Percentiles rank a stretch among this genome's conserved stretches.
Conservation (phyloP, 92 coral and sea anemone species). For the Heliopora coerulea region DNA sequence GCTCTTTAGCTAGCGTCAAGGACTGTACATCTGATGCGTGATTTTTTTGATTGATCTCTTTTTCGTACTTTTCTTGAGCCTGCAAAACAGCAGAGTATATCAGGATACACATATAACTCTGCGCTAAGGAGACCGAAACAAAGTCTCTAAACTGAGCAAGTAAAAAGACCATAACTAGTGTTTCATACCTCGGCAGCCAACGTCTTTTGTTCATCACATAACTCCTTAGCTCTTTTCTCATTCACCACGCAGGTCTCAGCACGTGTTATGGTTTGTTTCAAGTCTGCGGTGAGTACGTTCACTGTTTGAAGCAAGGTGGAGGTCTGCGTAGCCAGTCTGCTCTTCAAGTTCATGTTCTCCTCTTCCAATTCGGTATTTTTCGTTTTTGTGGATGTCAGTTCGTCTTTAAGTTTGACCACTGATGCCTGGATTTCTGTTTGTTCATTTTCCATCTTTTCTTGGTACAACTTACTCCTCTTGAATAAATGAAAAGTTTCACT, state of each 20-base stretch:
- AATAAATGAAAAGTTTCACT: not conserved
- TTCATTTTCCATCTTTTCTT: conserved; percentile 52
- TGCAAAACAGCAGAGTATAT: conserved; percentile 6
- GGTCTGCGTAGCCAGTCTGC: conserved; percentile 62
- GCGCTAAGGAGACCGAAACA: no score
- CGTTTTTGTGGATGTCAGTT: conserved; percentile 50
- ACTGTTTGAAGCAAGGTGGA: conserved; percentile 66
- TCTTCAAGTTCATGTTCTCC: conserved; percentile 55
- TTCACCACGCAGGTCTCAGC: conserved; percentile 71
- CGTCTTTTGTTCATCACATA: conserved; percentile 75
- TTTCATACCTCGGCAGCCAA: conserved; percentile 71
- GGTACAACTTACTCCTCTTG: conserved; percentile 73
- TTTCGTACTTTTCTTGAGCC: conserved; percentile 91
- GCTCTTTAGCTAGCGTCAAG: conserved; percentile 69
- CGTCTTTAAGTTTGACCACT: conserved; percentile 44
- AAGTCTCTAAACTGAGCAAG: no score
- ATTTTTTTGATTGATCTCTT: conserved; percentile 75
- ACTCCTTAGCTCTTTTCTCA: conserved; percentile 78
- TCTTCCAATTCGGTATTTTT: conserved; percentile 41
- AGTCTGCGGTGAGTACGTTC: conserved; percentile 65
- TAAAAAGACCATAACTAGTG: no score
- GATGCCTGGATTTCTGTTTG: conserved; percentile 56
- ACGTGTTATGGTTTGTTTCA: conserved; percentile 68
- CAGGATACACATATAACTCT: no score
- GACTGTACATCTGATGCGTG: conserved; percentile 90